Evolutionary conservation across 2,797 vertebrate genomes (phyloP), one percentile per base, ranked within the genome.

Genomic region (Pelochelys cantorii): DNA sequence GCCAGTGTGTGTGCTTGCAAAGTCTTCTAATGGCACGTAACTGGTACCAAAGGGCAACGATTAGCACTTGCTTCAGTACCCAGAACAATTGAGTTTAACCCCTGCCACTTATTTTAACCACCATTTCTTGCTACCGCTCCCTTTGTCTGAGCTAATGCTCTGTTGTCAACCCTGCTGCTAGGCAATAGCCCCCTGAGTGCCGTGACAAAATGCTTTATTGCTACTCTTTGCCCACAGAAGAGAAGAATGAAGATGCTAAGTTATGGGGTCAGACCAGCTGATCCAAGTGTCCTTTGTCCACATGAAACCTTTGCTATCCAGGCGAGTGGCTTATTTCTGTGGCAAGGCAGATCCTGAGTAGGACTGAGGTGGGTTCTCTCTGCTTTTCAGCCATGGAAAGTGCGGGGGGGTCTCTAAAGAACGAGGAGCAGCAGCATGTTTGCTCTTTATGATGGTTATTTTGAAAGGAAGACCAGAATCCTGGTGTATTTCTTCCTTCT

Each of bases 121-220:
- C 27, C 0, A 2, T 60, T 7, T 95, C 62, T 22, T 86, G 48
- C 0, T 22, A 71, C 68, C 53, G 37, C 27, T 86, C 18, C 57
- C 62, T 92, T 86, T 93, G 68, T 92, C 79, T 42, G 2, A 71
- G 81, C 79, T 86, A 79, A 74, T 92, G 62, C 89, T 95, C 48
- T 17, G 27, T 74, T 86, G 6, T 18, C 11, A 93, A 29, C 60
- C 37, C 87, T 3, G 27, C 65, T 77, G 80, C 90, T 85, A 57
- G 48, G 31, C 62, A 52, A 2, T 85, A 2, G 1, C 74, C 79
- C 88, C 55, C 84, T 1, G 2, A 37, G 81, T 90, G 23, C 89
- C 86, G 79, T 80, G 88, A 53, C 80, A 80, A 80, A 92, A 93
- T 18, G 60, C 52, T 65, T 93, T 90, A 37, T 85, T 56, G 29